A percentile compares a stretch with the other conserved stretches of the same genome.
Evolutionary conservation across 2,113 vertebrate species (phyloP).

Genomic region (Percina caprodes): DNA sequence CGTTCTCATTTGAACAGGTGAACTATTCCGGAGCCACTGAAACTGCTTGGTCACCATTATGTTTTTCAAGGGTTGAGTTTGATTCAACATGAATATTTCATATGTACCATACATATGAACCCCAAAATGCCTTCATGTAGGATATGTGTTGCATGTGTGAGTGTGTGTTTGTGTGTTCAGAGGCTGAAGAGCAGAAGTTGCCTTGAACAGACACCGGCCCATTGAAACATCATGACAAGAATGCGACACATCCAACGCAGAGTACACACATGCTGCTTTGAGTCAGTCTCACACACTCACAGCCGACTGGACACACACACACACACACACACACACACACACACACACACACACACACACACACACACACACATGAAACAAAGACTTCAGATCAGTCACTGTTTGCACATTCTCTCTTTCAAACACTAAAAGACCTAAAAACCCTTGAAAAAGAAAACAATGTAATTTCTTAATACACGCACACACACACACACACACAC

Average conservation of each 20-base stretch:
- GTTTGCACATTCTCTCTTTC: background rate
- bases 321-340: conserved; percentile 23
- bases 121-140: no score
- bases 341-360: conserved; percentile 12
- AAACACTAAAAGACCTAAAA: background rate
- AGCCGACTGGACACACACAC: conserved; percentile 54
- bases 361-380: conserved; percentile 1
- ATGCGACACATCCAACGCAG: conserved; percentile 70
- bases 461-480: background rate
- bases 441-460: background rate
- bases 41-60: background rate
- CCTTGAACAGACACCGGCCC: conserved; percentile 58
- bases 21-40: no score
- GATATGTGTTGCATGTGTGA: background rate
- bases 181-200: conserved; percentile 64
- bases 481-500: conserved; percentile 51
- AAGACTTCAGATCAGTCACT: conserved; percentile 23
- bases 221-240: conserved; percentile 75
- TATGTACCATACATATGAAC: no score
- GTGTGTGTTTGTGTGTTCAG: conserved; percentile 32
- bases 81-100: no score
- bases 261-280: conserved; percentile 75
- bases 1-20: no score
- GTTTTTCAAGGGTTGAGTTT: background rate
- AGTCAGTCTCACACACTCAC: conserved; percentile 58